A percentile compares a stretch with the other conserved stretches of the same genome.
These are phyloP conservation scores for Calephelis nemesis DNA, from an alignment of 1,140 invertebrate species.

Conservation along the genomic window DNA sequence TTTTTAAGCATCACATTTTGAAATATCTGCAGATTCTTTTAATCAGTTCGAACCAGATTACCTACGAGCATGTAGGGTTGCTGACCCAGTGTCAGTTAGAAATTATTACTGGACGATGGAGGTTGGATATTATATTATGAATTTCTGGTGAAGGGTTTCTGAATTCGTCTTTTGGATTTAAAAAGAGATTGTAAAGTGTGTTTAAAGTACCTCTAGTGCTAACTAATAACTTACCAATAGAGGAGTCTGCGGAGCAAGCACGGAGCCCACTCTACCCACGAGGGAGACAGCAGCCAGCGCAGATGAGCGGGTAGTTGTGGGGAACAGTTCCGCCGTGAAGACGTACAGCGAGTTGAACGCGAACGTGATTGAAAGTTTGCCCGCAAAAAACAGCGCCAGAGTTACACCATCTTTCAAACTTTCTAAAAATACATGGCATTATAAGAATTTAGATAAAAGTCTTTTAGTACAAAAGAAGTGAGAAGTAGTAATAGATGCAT, in stretches of 20 bases:
- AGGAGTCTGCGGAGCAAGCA: conserved; percentile 86
- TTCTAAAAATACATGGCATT: not conserved
- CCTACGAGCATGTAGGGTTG: too few species aligned
- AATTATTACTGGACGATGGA: too few species aligned
- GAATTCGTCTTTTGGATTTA: too few species aligned
- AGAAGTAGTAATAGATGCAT: too few species aligned
- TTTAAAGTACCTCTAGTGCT: too few species aligned
- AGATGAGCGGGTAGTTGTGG: conserved; percentile 83
- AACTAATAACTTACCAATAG: conserved; percentile 79
- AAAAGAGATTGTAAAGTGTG: too few species aligned
- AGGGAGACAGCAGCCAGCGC: conserved; percentile 85
- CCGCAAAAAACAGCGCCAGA: conserved; percentile 82
- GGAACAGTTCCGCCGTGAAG: conserved; percentile 87
- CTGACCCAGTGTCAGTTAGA: too few species aligned
- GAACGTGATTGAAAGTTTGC: conserved; percentile 86
- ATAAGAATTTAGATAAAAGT: not conserved
- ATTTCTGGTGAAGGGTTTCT: too few species aligned
- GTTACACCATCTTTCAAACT: conserved; percentile 35
- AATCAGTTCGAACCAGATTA: too few species aligned
- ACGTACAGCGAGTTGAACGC: conserved; percentile 81
- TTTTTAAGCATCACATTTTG: too few species aligned
- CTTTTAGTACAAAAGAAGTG: not conserved
- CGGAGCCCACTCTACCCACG: conserved; percentile 85
- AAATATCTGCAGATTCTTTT: too few species aligned
- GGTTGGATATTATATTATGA: too few species aligned